Base-by-base conservation (phyloP, 1,140 invertebrate species). In the Zaprionus camerounensis region DNA sequence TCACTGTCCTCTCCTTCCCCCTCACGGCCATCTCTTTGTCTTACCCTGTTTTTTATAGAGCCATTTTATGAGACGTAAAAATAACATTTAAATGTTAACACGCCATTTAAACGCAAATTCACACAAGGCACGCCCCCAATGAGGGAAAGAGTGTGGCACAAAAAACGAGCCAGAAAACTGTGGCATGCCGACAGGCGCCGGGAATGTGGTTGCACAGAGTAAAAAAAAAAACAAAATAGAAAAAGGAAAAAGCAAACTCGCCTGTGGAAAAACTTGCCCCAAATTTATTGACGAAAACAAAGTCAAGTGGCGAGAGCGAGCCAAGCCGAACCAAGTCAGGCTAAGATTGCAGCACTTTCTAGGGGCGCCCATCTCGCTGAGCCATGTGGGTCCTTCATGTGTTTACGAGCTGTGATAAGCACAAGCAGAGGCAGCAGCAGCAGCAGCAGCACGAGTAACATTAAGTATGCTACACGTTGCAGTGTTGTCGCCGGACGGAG, bases 251-350 rank as follows among this genome's bases (percentile, higher is more conserved):
- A 56, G 41, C 49, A 31, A 5, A 34, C 53, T 20, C 46, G 46
- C 20, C 46, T 51, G 46, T 24, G 59, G 28, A 67, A 75, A 71
- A 83, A 74, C 73, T 84, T 78, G 78, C 80, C 74, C 71, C 34
- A 85, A 85, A 85, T 85, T 85, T 85, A 85, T 85, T 81, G 82
- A 85, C 82, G 82, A 85, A 85, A 85, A 85, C 82, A 85, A 85
- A 85, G 82, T 85, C 82, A 85, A 85, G 82, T 78, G 82, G 67
- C 71, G 76, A 81, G 71, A 81, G 71, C 74, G 46, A 80, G 38
- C 15, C 31, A 46, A 62, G 24, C n/a, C 15, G 57, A 57, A 44
- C 20, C 53, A 57, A 58, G 38, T 63, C 28, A 22, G 55, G 69
- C 76, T 57, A 69, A 78, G 82, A 85, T 85, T 85, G 82, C 82